Evolutionary conservation across 2,797 vertebrate genomes (phyloP).

Genomic region (Arctocebus calabarensis): DNA sequence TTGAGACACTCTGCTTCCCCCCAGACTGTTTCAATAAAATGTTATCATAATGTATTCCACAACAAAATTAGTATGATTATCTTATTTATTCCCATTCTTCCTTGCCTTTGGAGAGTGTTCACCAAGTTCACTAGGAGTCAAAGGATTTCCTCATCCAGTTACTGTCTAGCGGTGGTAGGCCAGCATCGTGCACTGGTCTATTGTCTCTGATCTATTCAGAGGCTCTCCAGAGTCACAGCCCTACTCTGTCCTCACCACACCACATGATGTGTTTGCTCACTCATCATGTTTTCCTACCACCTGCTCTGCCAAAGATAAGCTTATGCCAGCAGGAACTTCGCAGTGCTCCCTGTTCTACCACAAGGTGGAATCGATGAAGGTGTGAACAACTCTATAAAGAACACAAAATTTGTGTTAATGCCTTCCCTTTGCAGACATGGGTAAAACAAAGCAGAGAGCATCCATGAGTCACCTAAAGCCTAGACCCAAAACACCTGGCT

Average conservation of each 20-base stretch:
- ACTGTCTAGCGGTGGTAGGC: neutral
- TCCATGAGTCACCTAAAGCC: neutral
- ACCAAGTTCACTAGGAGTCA: neutral
- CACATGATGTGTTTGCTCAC: neutral
- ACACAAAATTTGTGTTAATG: neutral
- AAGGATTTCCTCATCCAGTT: neutral
- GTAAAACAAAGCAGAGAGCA: constrained; percentile 14
- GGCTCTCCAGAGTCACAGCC: neutral
- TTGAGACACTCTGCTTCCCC: neutral
- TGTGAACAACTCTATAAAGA: neutral
- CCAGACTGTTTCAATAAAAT: neutral
- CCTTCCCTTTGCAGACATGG: neutral
- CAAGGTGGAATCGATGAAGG: neutral
- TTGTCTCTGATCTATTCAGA: neutral
- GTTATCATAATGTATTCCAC: neutral
- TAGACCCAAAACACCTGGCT: neutral
- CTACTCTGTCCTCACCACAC: neutral
- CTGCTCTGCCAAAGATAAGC: neutral
- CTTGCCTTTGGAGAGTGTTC: neutral
- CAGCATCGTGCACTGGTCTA: neutral
- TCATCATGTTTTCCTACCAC: neutral
- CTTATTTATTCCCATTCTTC: neutral
- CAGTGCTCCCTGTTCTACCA: neutral
- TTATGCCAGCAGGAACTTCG: neutral
- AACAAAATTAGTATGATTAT: neutral